Evolutionary conservation across 2,888 invertebrate species (phyloP), one percentile per base, ranked within the genome.

Genomic region (Netelia inedita): DNA sequence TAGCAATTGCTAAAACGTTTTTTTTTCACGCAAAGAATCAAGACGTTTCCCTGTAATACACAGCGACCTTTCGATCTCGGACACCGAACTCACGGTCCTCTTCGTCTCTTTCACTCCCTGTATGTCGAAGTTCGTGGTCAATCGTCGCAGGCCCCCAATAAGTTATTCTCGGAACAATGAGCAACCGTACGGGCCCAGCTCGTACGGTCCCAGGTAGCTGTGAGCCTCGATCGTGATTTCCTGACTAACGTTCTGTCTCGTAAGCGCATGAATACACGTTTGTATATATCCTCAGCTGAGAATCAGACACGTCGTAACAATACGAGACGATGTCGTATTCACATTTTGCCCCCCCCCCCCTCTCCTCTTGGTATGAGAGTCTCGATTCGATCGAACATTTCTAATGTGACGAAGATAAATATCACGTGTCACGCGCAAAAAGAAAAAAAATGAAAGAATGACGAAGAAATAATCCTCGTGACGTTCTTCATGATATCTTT

Each of bases 211-310:
- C 71, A 74, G 76, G 74, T 76, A 55, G 63, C 61, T 57, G 61
- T 50, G 79, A 46, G 79, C 21, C 53, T 28, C 79, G 68, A 83
- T 85, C 86, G 86, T 87, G 87, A 87, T 87, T 86, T 87, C 87
- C 87, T 84, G 86, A 80, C 85, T 79, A 71, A 79, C 69, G 86
- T 63, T 59, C 53, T 80, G 46, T 66, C 68, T 73, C 14, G 41
- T 50, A 66, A 68, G 68, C 46, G 23, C 55, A 50, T 68, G 21
- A 23, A 68, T 50, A 50, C 6, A 68, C 28, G 11, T 46, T 16
- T 41, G 23, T 55, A 78, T 55, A 69, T 41, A 46, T 57, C n/a
- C n/a, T 43, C 6, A 57, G 11, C 50, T 75, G 57, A 81, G 69
- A 66, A 66, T 66, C 14, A 16, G 50, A 76, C 71, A 65, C 43